Base-by-base conservation (phyloP, 2,797 vertebrate genomes). In the Anguilla marmorata region DNA sequence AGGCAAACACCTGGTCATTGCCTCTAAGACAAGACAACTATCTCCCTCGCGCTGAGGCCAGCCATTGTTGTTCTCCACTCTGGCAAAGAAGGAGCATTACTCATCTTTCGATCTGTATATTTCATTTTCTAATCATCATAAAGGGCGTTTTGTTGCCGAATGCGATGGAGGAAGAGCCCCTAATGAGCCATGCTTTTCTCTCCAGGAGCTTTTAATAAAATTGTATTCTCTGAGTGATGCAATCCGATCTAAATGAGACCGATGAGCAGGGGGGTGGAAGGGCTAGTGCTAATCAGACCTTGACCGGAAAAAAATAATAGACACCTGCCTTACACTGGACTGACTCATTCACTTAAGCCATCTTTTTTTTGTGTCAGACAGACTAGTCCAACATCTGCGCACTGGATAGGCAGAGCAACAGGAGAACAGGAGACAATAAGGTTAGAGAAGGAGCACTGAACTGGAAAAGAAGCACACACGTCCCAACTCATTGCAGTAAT, bases 271-370 rank as follows among this genome's bases (percentile, higher is more conserved):
- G 58, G 87, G 56, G 8, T 30, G 63, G 86, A 24, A n/a, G 48
- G 87, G 88, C 83, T 90, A 85, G 80, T 63, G 54, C 58, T 86
- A 86, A 87, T 41, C 74, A 87, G 48, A 87, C 79, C 87, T 84
- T 88, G 84, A 88, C 52, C 27, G 45, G 41, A n/a, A 85, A n/a
- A 45, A 83, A 48, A 82, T 50, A 56, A 84, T 2, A 12, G 52
- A 30, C 50, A 84, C 83, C 50, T 54, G 83, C 79, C 45, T 2
- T 82, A 6, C 6, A 21, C 45, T 72, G 63, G 16, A 56, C 82
- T 27, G 82, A 69, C 30, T 54, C 12, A 87, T 52, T 30, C 3
- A 82, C 45, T 33, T 69, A 82, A 56, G 24, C 30, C 45, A 84
- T 50, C 41, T 66, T 27, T 84, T 52, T 83, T 48, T 21, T 54